Conservation (phyloP, 1,140 invertebrate genomes). For the Lasioglossum baleicum region DNA sequence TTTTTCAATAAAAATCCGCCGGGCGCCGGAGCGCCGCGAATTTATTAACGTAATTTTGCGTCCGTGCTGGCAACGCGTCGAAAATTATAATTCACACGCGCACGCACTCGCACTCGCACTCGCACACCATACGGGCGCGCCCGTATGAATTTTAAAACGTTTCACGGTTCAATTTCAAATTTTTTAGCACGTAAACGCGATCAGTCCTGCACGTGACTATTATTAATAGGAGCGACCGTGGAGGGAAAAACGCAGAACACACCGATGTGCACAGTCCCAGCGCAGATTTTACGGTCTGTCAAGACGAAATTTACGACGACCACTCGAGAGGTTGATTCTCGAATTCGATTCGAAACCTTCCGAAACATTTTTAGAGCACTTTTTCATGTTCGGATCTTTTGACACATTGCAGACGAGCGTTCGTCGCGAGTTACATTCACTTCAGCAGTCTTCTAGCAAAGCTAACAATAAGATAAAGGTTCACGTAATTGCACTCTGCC, state of each 20-base stretch:
- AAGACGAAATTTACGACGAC: conserved; percentile 17
- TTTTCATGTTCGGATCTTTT: no score
- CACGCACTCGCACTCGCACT: neutral
- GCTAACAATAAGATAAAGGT: no score
- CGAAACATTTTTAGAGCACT: no score
- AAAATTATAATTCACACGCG: conserved; percentile 33
- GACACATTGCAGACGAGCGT: no score
- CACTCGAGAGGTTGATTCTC: no score
- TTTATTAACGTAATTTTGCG: conserved; percentile 4
- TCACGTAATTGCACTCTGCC: no score
- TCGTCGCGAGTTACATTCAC: no score
- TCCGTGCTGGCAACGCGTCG: neutral
- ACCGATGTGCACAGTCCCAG: neutral
- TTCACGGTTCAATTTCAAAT: conserved; percentile 13
- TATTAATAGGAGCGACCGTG: conserved; percentile 19
- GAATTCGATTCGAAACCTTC: no score
- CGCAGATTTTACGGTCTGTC: conserved; percentile 18
- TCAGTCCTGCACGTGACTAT: conserved; percentile 27
- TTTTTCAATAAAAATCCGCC: neutral
- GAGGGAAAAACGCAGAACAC: neutral
- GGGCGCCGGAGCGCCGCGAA: neutral
- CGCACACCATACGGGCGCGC: neutral
- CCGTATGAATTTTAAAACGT: conserved; percentile 23
- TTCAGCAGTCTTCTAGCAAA: no score
- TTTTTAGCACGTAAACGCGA: conserved; percentile 35